Evolutionary conservation across 1,140 invertebrate species (phyloP).

Genomic region (Lysiphlebus fabarum): DNA sequence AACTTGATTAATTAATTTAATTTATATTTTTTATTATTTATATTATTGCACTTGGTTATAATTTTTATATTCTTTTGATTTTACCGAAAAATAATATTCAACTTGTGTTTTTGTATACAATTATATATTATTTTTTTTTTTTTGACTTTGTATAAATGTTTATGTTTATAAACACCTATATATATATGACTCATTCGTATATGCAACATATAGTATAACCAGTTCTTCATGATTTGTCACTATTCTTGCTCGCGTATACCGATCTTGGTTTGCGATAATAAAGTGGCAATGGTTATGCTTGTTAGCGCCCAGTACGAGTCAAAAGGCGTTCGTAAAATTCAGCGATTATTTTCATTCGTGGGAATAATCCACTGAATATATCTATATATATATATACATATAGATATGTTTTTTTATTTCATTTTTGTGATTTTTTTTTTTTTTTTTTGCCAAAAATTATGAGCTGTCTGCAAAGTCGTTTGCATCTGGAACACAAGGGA

Average conservation of each 20-base stretch:
- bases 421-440: no score
- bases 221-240: constrained; percentile 41
- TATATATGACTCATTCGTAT: constrained; percentile 27
- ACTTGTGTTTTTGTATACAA: neutral
- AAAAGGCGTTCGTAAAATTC: constrained; percentile 7
- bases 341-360: constrained; percentile 15
- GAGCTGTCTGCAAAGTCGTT: no score
- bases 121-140: neutral
- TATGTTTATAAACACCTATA: constrained; percentile 19
- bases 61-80: neutral
- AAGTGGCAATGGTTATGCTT: constrained; percentile 42
- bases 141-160: neutral
- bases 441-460: no score
- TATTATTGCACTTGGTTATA: no score
- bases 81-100: neutral
- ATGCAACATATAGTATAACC: constrained; percentile 35
- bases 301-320: constrained; percentile 33
- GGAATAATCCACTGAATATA: constrained; percentile 2
- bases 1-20: no score
- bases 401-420: no score
- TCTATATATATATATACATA: no score
- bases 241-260: constrained; percentile 29
- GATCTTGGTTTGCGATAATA: constrained; percentile 39
- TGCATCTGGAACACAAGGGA: no score
- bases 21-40: no score